Evolutionary conservation across 2,888 invertebrate genomes (phyloP), one percentile per base, ranked within the genome.

Genomic region (Cacoxenus indagator): DNA sequence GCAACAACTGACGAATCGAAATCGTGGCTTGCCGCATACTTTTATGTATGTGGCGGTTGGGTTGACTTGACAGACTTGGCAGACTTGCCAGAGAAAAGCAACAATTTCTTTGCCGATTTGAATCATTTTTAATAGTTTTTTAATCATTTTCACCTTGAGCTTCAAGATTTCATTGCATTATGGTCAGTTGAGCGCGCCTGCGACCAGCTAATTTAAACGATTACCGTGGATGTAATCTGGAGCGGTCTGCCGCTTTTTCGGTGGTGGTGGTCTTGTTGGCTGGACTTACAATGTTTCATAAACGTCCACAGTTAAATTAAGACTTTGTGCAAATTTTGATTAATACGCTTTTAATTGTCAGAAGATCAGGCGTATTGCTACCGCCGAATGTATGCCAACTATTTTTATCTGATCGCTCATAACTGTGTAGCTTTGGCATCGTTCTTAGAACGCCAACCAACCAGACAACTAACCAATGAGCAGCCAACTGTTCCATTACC

Each of bases 281-380:
- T 37, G 37, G 31, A n/a, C 4, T 51, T 31, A 51, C 26, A 66
- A 66, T 29, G 55, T 66, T 66, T 11, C 26, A 26, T 45, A 45
- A 62, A 62, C 45, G 8, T 24, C 22, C 22, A 43, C 22, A 45
- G 22, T 43, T 61, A 29, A 37, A 29, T 29, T 11, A 17, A 29
- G 6, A 29, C 29, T 1, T 62, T 62, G 43, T 45, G 61, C 24
- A 81, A 71, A 77, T 78, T 80, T 78, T 84, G 83, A 83, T 83
- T 83, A 79, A 83, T 84, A 83, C 68, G 54, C 62, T 70, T 78
- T 74, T 76, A 74, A 74, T 73, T 68, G 69, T 46, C 66, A 67
- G 62, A 59, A 43, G 19, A 51, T 24, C 19, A 17, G 17, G 31
- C 51, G 64, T 43, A 74, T n/a, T 51, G 81, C 75, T 71, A 75